Base-by-base conservation (phyloP, 1,140 invertebrate genomes). In the Drosophila ficusphila region DNA sequence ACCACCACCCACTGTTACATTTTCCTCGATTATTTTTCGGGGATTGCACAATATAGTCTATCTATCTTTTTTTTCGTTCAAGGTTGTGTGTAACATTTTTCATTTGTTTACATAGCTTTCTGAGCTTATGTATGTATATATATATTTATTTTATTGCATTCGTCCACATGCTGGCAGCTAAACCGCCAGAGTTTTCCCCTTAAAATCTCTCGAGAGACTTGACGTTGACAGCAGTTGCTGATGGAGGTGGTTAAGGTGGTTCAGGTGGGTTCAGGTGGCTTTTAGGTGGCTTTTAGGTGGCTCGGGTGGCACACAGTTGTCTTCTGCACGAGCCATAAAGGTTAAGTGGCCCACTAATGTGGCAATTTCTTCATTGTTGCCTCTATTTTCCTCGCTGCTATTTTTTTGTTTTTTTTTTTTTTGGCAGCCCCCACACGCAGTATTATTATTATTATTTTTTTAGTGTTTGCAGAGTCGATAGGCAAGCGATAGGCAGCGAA, bases 341-440 rank as follows among this genome's bases (percentile, higher is more conserved):
- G 54, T 78, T 61, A 78, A 78, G 75, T 68, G 60, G 44, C 68
- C 47, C 25, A 51, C 76, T 56, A 57, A 77, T 76, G 73, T 64
- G 72, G 56, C 52, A 65, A 71, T 71, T 71, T 60, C 62, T 42
- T 51, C 21, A 61, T 42, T 44, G 31, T 39, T 31, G 19, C 47
- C 25, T n/a, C 27, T 34, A 38, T 70, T 51, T 23, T 39, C 42
- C 27, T 9, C 36, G 36, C 36, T 51, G 31, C 3, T 31, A 9
- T 61, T 53, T 29, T 16, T 25, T 18, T 25, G 25, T 46, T 44
- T 16, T 29, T 39, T 58, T 49, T 60, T 19, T 47, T 62, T 62
- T 49, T 39, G 34, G n/a, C 57, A 44, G 62, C 65, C 65, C 65
- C 67, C 68, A 71, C 65, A 58, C 65, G 47, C 41, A 64, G 39